phyloP scores from a whole-genome alignment of 2,888 invertebrate genomes.

The Eupeodes luniger region DNA sequence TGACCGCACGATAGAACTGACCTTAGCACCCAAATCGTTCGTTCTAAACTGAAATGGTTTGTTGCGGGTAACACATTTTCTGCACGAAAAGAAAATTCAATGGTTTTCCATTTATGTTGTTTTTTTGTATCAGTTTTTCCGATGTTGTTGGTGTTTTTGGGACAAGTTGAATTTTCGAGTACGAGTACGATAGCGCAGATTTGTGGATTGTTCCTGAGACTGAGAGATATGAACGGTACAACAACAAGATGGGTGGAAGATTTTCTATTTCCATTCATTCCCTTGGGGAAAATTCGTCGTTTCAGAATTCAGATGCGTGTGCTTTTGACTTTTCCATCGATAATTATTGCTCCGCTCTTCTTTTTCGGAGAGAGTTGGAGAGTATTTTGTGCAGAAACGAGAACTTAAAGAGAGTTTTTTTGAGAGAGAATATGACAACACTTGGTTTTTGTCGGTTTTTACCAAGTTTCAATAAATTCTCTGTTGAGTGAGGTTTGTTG shows the following conservation, averaged over 20 bases:
- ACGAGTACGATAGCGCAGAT: constrained; percentile 40
- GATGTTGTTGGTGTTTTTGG: constrained; percentile 10
- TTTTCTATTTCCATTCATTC: constrained; percentile 74
- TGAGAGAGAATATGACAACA: neutral
- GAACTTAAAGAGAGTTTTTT: constrained; percentile 1
- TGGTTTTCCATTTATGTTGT: constrained; percentile 17
- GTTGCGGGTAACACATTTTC: constrained; percentile 77
- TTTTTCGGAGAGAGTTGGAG: neutral
- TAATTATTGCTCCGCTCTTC: constrained; percentile 6
- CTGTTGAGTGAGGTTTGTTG: constrained; percentile 35
- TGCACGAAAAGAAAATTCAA: constrained; percentile 63
- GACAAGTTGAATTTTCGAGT: constrained; percentile 22
- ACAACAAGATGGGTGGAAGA: constrained; percentile 47
- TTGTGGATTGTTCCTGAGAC: constrained; percentile 44
- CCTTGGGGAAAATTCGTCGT: constrained; percentile 46
- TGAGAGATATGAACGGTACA: constrained; percentile 11
- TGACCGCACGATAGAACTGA: constrained; percentile 79
- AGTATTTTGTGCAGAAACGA: constrained; percentile 44
- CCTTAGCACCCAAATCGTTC: constrained; percentile 82
- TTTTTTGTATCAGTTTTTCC: constrained; percentile 17
- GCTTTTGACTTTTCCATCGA: constrained; percentile 52
- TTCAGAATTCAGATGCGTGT: constrained; percentile 49
- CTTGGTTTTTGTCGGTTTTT: constrained; percentile 47
- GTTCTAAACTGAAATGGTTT: constrained; percentile 82
- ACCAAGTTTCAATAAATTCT: constrained; percentile 61